Evolutionary conservation across 2,888 invertebrate species (phyloP).

Genomic region (Trissonchulus latispiculum): DNA sequence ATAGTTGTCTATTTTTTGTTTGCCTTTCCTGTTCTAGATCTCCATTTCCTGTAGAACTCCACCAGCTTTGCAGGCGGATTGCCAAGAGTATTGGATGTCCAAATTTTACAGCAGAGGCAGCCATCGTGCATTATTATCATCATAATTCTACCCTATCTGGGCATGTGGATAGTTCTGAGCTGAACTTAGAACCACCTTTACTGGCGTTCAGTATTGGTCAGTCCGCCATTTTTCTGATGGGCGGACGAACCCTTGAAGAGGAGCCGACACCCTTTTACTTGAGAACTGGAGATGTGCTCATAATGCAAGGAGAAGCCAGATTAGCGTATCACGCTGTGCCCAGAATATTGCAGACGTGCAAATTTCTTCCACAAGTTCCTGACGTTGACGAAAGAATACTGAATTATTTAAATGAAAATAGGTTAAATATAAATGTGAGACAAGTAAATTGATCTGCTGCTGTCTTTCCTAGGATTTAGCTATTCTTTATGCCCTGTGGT

Average conservation of each 20-base stretch:
- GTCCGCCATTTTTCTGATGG: conserved; percentile 82
- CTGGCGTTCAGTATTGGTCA: conserved; percentile 90
- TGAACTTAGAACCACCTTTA: conserved; percentile 70
- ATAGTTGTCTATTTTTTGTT: no score
- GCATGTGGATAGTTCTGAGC: conserved; percentile 88
- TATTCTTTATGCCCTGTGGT: conserved; percentile 68
- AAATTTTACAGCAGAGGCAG: conserved; percentile 70
- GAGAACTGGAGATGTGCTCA: conserved; percentile 74
- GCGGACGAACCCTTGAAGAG: conserved; percentile 53
- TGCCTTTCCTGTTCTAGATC: no score
- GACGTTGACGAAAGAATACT: conserved; percentile 43
- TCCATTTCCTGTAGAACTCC: conserved; percentile 64
- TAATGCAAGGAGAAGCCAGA: conserved; percentile 76
- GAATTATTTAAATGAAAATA: conserved; percentile 58
- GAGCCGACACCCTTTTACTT: conserved; percentile 55
- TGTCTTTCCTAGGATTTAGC: no score
- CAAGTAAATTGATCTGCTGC: no score
- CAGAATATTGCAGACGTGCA: conserved; percentile 57
- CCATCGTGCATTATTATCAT: conserved; percentile 91
- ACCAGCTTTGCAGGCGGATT: conserved; percentile 57
- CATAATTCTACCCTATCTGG: conserved; percentile 81
- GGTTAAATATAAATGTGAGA: conserved; percentile 86
- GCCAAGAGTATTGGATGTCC: conserved; percentile 39
- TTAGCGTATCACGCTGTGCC: conserved; percentile 89
- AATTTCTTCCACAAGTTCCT: conserved; percentile 28